These are phyloP conservation scores for Yponomeuta plumbellus DNA, from an alignment of 2,888 invertebrate species.

Conservation along the genomic window DNA sequence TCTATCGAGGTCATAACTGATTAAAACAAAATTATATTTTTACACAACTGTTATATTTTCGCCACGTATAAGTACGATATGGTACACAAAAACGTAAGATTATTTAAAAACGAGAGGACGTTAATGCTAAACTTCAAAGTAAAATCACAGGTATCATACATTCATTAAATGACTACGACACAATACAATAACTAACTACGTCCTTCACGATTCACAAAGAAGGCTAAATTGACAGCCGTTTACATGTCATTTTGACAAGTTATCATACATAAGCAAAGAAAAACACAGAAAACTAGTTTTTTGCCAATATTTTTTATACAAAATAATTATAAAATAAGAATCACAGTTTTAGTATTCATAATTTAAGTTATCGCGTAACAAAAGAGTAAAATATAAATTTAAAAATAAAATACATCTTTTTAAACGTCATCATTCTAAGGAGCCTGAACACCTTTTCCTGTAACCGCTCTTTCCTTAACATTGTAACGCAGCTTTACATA, in stretches of 20 bases:
- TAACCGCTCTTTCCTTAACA: conserved; percentile 34
- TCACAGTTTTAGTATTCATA: conserved; percentile 60
- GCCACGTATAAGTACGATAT: conserved; percentile 31
- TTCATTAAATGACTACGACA: conserved; percentile 27
- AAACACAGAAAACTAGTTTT: background rate
- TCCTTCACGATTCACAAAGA: background rate
- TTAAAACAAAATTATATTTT: conserved; percentile 33
- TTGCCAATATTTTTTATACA: background rate
- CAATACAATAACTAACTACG: conserved; percentile 7
- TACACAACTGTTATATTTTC: conserved; percentile 65
- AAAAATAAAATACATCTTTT: conserved; percentile 23
- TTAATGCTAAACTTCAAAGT: conserved; percentile 50
- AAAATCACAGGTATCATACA: conserved; percentile 70
- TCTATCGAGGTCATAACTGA: too few relatives aligned
- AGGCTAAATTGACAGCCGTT: background rate
- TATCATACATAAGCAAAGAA: background rate
- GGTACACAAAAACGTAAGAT: conserved; percentile 58
- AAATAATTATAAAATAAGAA: conserved; percentile 41
- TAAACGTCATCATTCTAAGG: background rate
- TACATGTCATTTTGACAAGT: background rate
- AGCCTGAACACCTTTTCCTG: background rate
- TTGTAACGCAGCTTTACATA: conserved; percentile 45
- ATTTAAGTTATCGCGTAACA: conserved; percentile 53
- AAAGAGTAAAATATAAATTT: conserved; percentile 32
- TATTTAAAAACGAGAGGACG: conserved; percentile 49